Percentiles rank a stretch among this genome's conserved stretches.
Conservation (phyloP, 2,888 invertebrate species). For the Neoitamus cyanurus region DNA sequence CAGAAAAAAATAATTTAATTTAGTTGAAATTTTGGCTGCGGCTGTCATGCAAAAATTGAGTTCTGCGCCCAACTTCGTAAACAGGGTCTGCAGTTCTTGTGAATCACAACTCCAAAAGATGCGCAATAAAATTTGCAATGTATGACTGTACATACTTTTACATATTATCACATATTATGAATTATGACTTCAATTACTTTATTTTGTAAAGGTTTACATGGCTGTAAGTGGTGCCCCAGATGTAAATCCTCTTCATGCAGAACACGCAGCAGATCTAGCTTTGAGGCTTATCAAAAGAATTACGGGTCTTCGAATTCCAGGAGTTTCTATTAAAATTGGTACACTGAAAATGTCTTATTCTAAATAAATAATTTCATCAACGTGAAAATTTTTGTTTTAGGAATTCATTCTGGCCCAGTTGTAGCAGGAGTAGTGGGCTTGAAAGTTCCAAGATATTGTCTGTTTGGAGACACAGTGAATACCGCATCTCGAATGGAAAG, state of each 20-base stretch:
- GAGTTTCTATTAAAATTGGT: slow-evolving; percentile 76
- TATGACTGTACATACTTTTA: too few species aligned
- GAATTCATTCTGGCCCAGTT: slow-evolving; percentile 88
- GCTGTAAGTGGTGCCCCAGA: slow-evolving; percentile 91
- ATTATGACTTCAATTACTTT: too few species aligned
- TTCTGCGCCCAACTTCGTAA: too few species aligned
- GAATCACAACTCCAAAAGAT: too few species aligned
- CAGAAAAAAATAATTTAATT: too few species aligned
- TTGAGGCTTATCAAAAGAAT: slow-evolving; percentile 79
- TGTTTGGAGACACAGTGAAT: slow-evolving; percentile 92
- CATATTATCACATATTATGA: not conserved
- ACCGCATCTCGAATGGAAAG: slow-evolving; percentile 92
- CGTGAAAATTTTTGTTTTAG: slow-evolving; percentile 59
- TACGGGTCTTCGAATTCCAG: slow-evolving; percentile 72
- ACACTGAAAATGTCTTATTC: slow-evolving; percentile 38
- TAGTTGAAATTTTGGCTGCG: too few species aligned
- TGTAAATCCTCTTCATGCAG: slow-evolving; percentile 77
- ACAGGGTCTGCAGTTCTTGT: too few species aligned
- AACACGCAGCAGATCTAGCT: slow-evolving; percentile 81
- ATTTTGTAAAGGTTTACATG: slow-evolving; percentile 79
- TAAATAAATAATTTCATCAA: not conserved
- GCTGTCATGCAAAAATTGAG: too few species aligned
- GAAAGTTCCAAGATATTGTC: slow-evolving; percentile 86
- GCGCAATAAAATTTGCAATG: too few species aligned
- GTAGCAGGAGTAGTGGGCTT: slow-evolving; percentile 89